Evolutionary conservation across 2,888 invertebrate species (phyloP).

Genomic region (Phrixothrix hirtus): DNA sequence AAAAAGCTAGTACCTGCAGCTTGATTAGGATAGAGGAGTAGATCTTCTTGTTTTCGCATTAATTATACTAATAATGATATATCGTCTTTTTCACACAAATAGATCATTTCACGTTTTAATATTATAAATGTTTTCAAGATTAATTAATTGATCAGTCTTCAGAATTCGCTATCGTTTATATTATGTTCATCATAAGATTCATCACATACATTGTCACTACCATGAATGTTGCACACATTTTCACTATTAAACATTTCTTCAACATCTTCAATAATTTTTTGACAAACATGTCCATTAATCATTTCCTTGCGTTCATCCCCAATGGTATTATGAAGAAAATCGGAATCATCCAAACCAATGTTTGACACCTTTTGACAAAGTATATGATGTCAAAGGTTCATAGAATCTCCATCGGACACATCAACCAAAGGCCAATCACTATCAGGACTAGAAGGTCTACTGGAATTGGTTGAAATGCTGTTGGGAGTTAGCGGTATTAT

Average conservation of each 20-base stretch:
- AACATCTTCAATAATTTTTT: slow-evolving; percentile 19
- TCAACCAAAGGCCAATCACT: slow-evolving; percentile 56
- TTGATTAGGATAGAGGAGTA: too few relatives aligned
- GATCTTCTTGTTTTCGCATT: too few relatives aligned
- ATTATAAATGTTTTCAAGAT: background rate
- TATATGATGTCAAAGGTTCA: slow-evolving; percentile 40
- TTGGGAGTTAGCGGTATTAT: slow-evolving; percentile 38
- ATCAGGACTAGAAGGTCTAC: slow-evolving; percentile 49
- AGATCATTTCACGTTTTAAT: background rate
- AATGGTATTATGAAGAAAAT: background rate
- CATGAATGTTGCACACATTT: slow-evolving; percentile 23
- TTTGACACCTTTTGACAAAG: slow-evolving; percentile 28
- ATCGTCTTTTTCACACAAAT: too few relatives aligned
- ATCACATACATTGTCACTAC: slow-evolving; percentile 14
- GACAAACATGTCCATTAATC: slow-evolving; percentile 22
- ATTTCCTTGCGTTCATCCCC: slow-evolving; percentile 8
- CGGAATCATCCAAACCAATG: slow-evolving; percentile 5
- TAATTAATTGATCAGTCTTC: slow-evolving; percentile 2
- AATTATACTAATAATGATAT: too few relatives aligned
- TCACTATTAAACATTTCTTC: slow-evolving; percentile 23
- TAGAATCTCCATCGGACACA: slow-evolving; percentile 40
- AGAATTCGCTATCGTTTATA: slow-evolving; percentile 22
- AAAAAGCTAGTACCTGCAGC: background rate
- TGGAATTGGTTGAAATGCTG: slow-evolving; percentile 40
- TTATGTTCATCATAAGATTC: slow-evolving; percentile 11